Evolutionary conservation across 2,888 invertebrate species (phyloP).

Genomic region (Serrognathus titanus): DNA sequence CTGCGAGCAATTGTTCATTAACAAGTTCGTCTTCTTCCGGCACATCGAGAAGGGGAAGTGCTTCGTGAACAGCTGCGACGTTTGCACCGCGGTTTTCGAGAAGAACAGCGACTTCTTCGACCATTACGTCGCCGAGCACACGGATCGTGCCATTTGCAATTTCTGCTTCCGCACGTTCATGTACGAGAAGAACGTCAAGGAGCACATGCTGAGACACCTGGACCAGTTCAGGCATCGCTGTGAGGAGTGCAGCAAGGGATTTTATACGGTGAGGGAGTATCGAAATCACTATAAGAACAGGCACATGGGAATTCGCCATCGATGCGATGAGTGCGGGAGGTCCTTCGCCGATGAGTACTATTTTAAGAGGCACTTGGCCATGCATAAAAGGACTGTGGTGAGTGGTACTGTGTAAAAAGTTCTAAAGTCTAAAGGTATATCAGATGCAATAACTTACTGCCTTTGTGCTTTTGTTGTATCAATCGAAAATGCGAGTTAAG

Average conservation of each 20-base stretch:
- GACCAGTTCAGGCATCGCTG: slow-evolving; percentile 47
- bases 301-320: slow-evolving; percentile 48
- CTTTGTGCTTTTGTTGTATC: no score
- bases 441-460: no score
- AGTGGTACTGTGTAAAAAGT: not conserved
- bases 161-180: slow-evolving; percentile 48
- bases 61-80: slow-evolving; percentile 46
- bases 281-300: slow-evolving; percentile 47
- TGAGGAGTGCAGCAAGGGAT: slow-evolving; percentile 48
- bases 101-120: slow-evolving; percentile 44
- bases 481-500: no score
- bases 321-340: slow-evolving; percentile 44
- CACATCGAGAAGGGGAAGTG: slow-evolving; percentile 49
- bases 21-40: slow-evolving; percentile 44
- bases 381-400: slow-evolving; percentile 34
- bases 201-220: slow-evolving; percentile 46
- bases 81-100: slow-evolving; percentile 40
- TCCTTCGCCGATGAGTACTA: slow-evolving; percentile 48
- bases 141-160: slow-evolving; percentile 46
- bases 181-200: slow-evolving; percentile 49
- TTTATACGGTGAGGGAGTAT: slow-evolving; percentile 47
- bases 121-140: slow-evolving; percentile 42
- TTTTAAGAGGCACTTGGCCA: slow-evolving; percentile 45
- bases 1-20: slow-evolving; percentile 47
- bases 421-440: no score